Conservation (phyloP, 2,888 invertebrate species). For the Pammene fasciana region DNA sequence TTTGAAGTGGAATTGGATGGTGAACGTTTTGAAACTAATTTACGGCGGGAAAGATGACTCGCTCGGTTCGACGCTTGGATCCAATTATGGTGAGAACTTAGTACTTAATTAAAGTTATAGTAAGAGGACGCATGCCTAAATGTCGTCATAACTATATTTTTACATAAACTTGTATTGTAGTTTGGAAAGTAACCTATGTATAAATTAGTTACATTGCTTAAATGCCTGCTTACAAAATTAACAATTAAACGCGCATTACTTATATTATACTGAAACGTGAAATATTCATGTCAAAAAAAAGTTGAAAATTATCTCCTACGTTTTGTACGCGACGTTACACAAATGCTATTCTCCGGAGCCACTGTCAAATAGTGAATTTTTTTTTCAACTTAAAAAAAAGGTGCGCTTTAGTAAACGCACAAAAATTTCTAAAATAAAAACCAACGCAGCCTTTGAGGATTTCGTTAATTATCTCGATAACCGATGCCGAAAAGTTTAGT, state of each 20-base stretch:
- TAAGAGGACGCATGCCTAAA: not conserved
- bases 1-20: slow-evolving; percentile 67
- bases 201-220: no score
- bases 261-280: no score
- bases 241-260: no score
- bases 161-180: no score
- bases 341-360: no score
- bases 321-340: no score
- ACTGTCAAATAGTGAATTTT: not conserved
- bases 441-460: slow-evolving; percentile 9
- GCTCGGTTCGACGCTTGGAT: slow-evolving; percentile 63
- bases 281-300: no score
- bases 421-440: slow-evolving; percentile 2
- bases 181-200: no score
- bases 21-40: slow-evolving; percentile 65
- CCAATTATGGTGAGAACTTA: slow-evolving; percentile 65
- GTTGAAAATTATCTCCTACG: no score
- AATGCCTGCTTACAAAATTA: no score
- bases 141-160: not conserved
- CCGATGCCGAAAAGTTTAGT: slow-evolving; percentile 30
- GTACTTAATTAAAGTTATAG: slow-evolving; percentile 41
- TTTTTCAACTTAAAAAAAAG: not conserved
- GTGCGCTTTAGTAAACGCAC: not conserved
- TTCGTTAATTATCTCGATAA: slow-evolving; percentile 26
- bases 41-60: slow-evolving; percentile 68